Evolutionary conservation across 2,888 invertebrate species (phyloP).

Genomic region (Temnothorax rugatulus): DNA sequence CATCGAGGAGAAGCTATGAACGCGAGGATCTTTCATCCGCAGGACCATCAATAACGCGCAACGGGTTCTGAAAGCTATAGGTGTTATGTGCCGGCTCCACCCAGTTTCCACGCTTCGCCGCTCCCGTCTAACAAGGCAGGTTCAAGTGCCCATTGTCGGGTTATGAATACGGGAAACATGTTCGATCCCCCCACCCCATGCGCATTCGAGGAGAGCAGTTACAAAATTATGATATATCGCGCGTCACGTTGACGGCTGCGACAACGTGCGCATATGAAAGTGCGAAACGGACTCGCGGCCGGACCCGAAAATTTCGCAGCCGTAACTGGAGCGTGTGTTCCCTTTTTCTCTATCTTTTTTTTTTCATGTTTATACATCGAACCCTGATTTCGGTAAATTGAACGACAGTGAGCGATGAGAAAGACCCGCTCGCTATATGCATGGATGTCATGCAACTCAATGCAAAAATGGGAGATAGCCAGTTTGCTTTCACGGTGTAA

Average conservation of each 20-base stretch:
- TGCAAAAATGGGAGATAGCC: neutral
- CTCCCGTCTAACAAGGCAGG: slow-evolving; percentile 79
- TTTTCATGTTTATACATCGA: slow-evolving; percentile 53
- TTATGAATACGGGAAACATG: slow-evolving; percentile 81
- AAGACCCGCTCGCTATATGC: neutral
- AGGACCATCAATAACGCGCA: slow-evolving; percentile 80
- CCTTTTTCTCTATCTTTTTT: slow-evolving; percentile 21
- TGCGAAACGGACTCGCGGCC: slow-evolving; percentile 62
- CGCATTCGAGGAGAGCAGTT: slow-evolving; percentile 66
- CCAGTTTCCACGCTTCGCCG: slow-evolving; percentile 80
- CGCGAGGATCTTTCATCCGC: slow-evolving; percentile 60
- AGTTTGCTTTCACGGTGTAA: neutral
- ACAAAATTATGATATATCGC: slow-evolving; percentile 82
- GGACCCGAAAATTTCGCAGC: slow-evolving; percentile 16
- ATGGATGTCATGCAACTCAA: neutral
- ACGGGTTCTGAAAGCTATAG: slow-evolving; percentile 71
- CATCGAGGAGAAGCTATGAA: slow-evolving; percentile 39
- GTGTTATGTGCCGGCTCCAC: slow-evolving; percentile 74
- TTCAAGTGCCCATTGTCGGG: slow-evolving; percentile 80
- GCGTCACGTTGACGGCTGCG: slow-evolving; percentile 57
- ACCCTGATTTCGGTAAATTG: slow-evolving; percentile 41
- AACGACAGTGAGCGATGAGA: slow-evolving; percentile 67
- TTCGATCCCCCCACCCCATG: slow-evolving; percentile 62
- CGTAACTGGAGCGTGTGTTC: neutral
- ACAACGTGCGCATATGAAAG: slow-evolving; percentile 45